Base-by-base conservation (phyloP, 53 echinoderm and acorn worm species). In the Astropecten irregularis region DNA sequence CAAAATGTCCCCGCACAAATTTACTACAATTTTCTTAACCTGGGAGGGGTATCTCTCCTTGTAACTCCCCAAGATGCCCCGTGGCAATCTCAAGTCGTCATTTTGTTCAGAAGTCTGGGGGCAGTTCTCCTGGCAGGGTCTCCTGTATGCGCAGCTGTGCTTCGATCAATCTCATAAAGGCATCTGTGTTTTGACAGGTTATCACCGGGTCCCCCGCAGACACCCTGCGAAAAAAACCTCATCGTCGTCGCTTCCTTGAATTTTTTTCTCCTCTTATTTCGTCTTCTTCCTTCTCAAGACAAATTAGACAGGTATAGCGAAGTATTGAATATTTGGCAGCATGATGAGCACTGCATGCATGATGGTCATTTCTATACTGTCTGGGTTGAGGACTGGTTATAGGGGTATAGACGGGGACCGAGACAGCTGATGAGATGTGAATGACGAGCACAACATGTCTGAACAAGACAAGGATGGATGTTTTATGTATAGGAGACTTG, bases 151-250 rank as follows among this genome's bases (percentile, higher is more conserved):
- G 38, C 74, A 74, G 74, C 74, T 74, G 74, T 74, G 74, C 74
- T 33, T 55, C 74, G 26, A 74, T 74, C 74, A 74, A 74, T 74
- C 74, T 74, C 40, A 74, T 74, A 74, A 74, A 74, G 74, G 74
- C 74, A 74, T 74, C 74, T 74, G 74, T 74, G 74, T 74, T 74
- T 74, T 74, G 74, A 74, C 74, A 74, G 74, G 74, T 74, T 74
- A 74, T 57, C 74, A 51, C 57, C 74, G 50, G 30, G 71, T 49
- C 74, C n/a, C n/a, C n/a, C 38, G 36, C 66, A 69, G 44, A 44
- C 44, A 40, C n/a, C n/a, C n/a, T n/a, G n/a, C 61, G 29, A 32
- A 32, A 1, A 61, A 61, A 32, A 32, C 32, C 32, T 61, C 5
- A 32, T 23, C 25, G n/a, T n/a, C n/a, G n/a, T n/a, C n/a, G n/a